Percentiles rank a stretch among this genome's conserved stretches.
These are phyloP conservation scores for Calycopis cecrops DNA, from an alignment of 1,140 invertebrate species.

Conservation along the genomic window DNA sequence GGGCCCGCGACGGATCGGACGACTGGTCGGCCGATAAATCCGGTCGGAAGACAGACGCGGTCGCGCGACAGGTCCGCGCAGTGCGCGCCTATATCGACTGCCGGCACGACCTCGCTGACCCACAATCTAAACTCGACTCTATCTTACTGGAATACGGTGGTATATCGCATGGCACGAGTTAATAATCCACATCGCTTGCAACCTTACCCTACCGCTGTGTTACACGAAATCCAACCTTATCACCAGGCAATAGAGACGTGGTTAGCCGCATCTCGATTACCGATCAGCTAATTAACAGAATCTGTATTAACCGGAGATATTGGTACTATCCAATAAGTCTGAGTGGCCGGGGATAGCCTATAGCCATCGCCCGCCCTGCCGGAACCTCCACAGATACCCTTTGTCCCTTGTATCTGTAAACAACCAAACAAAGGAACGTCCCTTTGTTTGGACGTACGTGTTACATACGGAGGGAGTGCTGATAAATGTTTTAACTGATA, in stretches of 20 bases:
- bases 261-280: constrained; percentile 14
- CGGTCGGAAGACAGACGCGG: no score
- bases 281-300: constrained; percentile 34
- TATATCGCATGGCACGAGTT: not conserved
- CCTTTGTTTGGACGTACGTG: no score
- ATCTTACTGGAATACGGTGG: not conserved
- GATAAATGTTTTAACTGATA: no score
- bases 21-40: constrained; percentile 15
- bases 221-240: constrained; percentile 19
- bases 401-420: no score
- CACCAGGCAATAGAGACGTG: not conserved
- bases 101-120: constrained; percentile 17
- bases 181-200: constrained; percentile 21
- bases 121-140: constrained; percentile 19
- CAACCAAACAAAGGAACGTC: no score
- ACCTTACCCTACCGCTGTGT: not conserved
- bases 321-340: constrained; percentile 33
- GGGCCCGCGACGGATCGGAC: constrained; percentile 19
- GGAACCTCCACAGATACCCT: not conserved
- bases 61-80: constrained; percentile 10
- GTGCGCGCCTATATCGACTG: constrained; percentile 39
- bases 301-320: constrained; percentile 36
- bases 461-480: no score
- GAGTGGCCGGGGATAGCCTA: constrained; percentile 18
- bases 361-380: not conserved